Evolutionary conservation across 2,797 vertebrate genomes (phyloP).

Genomic region (Acanthiza pusilla): DNA sequence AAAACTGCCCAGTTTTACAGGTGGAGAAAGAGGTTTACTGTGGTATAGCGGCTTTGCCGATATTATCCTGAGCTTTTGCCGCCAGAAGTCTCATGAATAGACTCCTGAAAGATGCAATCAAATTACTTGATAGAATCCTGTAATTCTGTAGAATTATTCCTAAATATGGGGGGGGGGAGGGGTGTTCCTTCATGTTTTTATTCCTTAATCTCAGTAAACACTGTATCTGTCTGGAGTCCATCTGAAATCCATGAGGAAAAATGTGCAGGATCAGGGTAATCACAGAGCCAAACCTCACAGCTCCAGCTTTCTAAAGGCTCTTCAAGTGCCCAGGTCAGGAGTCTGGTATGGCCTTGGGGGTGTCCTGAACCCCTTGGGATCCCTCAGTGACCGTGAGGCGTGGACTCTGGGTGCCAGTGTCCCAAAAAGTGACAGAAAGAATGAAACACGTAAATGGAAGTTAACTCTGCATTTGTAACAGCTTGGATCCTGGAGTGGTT

Average conservation of each 20-base stretch:
- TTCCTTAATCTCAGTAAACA: not conserved
- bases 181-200: not conserved
- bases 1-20: not conserved
- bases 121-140: not conserved
- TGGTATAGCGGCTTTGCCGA: not conserved
- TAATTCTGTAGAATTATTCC: not conserved
- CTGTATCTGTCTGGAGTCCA: not conserved
- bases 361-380: not conserved
- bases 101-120: not conserved
- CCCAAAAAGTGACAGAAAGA: not conserved
- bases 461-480: not conserved
- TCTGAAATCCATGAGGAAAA: not conserved
- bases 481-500: not conserved
- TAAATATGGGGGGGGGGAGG: too few relatives aligned
- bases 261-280: not conserved
- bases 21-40: not conserved
- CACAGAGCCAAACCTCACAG: not conserved
- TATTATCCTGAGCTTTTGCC: not conserved
- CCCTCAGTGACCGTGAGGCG: not conserved
- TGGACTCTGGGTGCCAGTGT: not conserved
- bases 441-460: accelerated
- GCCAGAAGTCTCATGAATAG: not conserved
- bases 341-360: accelerated
- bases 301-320: not conserved
- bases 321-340: not conserved